Conservation (phyloP, 2,113 vertebrate species). For the Crotalus helleri region DNA sequence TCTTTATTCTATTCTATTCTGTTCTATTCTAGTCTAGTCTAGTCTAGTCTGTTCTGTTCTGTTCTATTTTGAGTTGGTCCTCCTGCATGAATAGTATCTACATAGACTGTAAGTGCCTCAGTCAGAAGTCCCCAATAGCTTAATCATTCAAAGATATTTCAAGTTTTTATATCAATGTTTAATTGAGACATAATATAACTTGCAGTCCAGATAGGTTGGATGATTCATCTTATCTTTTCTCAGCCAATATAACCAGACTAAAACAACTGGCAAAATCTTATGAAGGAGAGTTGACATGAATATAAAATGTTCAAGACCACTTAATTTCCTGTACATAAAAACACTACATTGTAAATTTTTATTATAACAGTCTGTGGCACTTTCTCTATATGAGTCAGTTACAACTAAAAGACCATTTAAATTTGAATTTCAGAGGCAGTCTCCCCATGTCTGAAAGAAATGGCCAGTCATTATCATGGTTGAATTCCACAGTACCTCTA, state of each 20-base stretch:
- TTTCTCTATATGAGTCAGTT: background rate
- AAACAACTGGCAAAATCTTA: background rate
- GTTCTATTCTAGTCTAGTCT: too few relatives aligned
- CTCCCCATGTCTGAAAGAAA: background rate
- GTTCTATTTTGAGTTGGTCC: too few relatives aligned
- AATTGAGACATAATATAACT: background rate
- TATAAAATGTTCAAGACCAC: background rate
- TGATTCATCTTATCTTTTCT: background rate
- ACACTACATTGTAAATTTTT: background rate
- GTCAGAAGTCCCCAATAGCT: background rate
- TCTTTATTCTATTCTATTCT: background rate
- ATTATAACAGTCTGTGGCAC: background rate
- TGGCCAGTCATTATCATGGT: background rate
- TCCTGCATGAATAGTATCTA: background rate
- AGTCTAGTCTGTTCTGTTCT: too few relatives aligned
- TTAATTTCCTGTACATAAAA: background rate
- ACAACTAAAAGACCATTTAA: background rate
- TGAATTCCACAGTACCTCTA: background rate
- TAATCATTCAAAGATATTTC: slow-evolving; percentile 17
- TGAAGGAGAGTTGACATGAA: background rate
- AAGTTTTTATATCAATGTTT: background rate
- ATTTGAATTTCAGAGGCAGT: background rate
- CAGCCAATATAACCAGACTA: background rate
- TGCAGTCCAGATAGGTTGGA: background rate
- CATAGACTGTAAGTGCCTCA: slow-evolving; percentile 21